Evolutionary conservation across 1,140 invertebrate genomes (phyloP), one percentile per base, ranked within the genome.

Genomic region (Maconellicoccus hirsutus): DNA sequence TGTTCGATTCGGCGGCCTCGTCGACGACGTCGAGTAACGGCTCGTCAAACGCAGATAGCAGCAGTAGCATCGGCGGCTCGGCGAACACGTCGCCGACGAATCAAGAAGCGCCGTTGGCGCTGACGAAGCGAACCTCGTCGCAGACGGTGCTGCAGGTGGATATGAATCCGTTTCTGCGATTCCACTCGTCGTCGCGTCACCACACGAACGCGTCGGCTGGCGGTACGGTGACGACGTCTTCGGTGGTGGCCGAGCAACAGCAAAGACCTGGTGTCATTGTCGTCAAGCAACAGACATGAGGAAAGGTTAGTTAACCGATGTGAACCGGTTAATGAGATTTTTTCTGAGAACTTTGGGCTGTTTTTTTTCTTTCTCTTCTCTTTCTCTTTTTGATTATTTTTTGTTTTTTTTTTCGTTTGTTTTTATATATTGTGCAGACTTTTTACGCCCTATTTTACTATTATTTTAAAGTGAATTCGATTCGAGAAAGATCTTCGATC

Each of bases 181-280:
- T 87, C 72, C 82, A 82, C 72, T 12, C n/a, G n/a, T n/a, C n/a
- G n/a, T 79, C 78, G 59, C 72, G 73, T 70, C 73, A 75, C 71
- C 71, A 73, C 26, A 71, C 73, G 27, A 72, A 59, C 72, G 75
- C 63, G 75, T 76, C 63, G 75, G 75, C 70, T 71, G 75, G 61
- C 72, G 42, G 42, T 52, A 52, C 10, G 6, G 42, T 52, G 16
- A 76, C 66, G 73, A 71, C 33, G 74, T 74, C 71, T 71, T 72
- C 38, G 70, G 61, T 73, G 70, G 73, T 70, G 61, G 39, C 82
- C 79, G 72, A 70, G 72, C 82, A 86, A 74, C 89, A 91, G 75
- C 87, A 88, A 74, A 84, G 90, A 75, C 90, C 90, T 10, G 90
- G 90, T 71, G 91, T 93, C 22, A 93, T 93, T 74, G 90, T 93